Conservation (phyloP, 2,888 invertebrate genomes). For the Tryphoninae sp. region DNA sequence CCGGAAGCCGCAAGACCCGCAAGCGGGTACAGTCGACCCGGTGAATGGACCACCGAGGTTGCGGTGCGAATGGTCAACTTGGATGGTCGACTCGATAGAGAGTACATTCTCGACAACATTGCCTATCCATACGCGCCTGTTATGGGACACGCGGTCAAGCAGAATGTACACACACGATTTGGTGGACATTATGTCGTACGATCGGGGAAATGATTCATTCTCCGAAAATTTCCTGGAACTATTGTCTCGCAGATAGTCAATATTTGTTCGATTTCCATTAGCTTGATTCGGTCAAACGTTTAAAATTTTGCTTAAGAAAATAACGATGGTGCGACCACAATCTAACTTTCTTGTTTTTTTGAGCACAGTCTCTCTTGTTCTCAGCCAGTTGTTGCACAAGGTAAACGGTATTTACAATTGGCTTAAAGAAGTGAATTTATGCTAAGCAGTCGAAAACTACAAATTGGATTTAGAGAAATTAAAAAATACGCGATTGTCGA, state of each 20-base stretch:
- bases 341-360: too few species aligned
- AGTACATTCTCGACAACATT: constrained; percentile 33
- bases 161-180: constrained; percentile 17
- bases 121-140: constrained; percentile 28
- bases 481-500: too few species aligned
- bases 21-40: constrained; percentile 15
- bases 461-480: too few species aligned
- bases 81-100: constrained; percentile 45
- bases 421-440: too few species aligned
- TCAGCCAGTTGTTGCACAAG: too few species aligned
- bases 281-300: neutral
- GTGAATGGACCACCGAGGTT: constrained; percentile 47
- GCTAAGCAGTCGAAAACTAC: too few species aligned
- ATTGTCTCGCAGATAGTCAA: too few species aligned
- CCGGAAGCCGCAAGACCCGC: constrained; percentile 35
- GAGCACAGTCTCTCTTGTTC: too few species aligned
- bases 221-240: neutral
- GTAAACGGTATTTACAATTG: too few species aligned
- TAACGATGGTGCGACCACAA: too few species aligned
- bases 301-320: too few species aligned
- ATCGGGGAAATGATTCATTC: constrained; percentile 23
- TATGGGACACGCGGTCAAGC: constrained; percentile 26
- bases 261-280: neutral
- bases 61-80: constrained; percentile 46
- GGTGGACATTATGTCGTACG: neutral